Percentiles rank a stretch among this genome's conserved stretches.
Conservation (phyloP, 2,113 vertebrate species). For the Eira barbara region DNA sequence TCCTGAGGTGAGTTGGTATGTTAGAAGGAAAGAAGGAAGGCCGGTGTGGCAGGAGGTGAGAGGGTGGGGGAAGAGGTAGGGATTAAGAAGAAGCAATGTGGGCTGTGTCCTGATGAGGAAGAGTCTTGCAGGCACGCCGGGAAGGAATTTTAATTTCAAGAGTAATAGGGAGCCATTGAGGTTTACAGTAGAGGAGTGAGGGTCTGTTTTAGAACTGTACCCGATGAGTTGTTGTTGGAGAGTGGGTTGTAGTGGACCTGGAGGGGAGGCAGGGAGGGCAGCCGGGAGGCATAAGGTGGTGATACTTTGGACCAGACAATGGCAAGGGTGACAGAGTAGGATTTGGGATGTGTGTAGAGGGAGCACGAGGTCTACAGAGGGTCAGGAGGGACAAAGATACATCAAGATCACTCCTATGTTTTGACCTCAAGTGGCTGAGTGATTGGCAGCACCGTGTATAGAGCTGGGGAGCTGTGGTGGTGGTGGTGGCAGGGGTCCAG, state of each 20-base stretch:
- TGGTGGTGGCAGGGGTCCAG: too few species aligned
- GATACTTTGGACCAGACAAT: not conserved
- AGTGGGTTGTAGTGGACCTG: not conserved
- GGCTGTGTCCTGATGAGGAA: not conserved
- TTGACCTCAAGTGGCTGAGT: not conserved
- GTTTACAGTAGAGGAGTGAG: not conserved
- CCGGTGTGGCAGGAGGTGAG: not conserved
- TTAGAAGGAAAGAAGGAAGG: not conserved
- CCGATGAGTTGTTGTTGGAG: not conserved
- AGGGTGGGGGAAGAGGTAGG: fast-evolving
- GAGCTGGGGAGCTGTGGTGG: not conserved
- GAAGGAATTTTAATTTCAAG: not conserved
- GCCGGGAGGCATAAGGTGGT: not conserved
- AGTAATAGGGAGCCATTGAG: not conserved
- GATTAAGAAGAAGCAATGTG: not conserved
- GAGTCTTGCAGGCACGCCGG: not conserved
- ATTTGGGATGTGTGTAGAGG: not conserved
- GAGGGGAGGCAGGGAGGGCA: not conserved
- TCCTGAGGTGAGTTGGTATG: not conserved
- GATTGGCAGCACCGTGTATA: not conserved
- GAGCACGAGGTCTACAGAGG: not conserved
- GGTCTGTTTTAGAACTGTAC: not conserved
- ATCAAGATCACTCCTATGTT: not conserved
- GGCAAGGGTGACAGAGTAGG: too few species aligned
- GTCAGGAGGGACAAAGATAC: not conserved